These are phyloP conservation scores for Actenoides hombroni DNA, from an alignment of 2,113 vertebrate genomes.

Conservation along the genomic window DNA sequence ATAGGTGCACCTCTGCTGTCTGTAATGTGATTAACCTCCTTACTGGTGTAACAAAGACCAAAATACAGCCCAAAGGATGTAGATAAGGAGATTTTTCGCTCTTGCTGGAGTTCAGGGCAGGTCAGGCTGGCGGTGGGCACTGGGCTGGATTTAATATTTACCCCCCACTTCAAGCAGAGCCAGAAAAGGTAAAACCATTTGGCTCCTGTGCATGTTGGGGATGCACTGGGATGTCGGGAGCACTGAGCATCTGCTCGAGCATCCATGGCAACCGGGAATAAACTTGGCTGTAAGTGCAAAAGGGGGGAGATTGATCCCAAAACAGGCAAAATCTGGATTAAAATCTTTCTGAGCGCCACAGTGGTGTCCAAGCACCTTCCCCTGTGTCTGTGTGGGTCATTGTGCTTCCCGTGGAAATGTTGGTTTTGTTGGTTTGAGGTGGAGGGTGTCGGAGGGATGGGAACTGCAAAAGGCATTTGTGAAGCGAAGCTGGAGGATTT, in stretches of 20 bases:
- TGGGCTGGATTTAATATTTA: not conserved
- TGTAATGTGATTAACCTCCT: not conserved
- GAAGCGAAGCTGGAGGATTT: not conserved
- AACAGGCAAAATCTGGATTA: not conserved
- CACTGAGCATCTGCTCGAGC: not conserved
- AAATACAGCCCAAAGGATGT: not conserved
- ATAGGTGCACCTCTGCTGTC: not conserved
- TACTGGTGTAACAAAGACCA: not conserved
- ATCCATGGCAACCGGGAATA: not conserved
- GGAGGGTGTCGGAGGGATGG: not conserved
- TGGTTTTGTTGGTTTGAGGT: not conserved
- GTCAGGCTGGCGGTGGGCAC: not conserved
- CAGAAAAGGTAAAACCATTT: not conserved
- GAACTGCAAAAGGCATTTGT: not conserved
- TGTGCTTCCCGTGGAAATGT: not conserved
- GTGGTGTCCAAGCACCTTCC: accelerated
- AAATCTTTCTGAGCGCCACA: accelerated
- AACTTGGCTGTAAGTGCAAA: not conserved
- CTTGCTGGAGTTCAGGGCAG: not conserved
- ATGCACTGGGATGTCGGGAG: not conserved
- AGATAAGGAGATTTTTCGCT: not conserved
- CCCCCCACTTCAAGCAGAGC: not conserved
- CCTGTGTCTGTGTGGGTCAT: not conserved
- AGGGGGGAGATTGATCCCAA: not conserved
- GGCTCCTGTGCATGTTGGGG: not conserved